phyloP scores from a whole-genome alignment of 2,888 invertebrate species.

The Allophyes oxyacanthae region DNA sequence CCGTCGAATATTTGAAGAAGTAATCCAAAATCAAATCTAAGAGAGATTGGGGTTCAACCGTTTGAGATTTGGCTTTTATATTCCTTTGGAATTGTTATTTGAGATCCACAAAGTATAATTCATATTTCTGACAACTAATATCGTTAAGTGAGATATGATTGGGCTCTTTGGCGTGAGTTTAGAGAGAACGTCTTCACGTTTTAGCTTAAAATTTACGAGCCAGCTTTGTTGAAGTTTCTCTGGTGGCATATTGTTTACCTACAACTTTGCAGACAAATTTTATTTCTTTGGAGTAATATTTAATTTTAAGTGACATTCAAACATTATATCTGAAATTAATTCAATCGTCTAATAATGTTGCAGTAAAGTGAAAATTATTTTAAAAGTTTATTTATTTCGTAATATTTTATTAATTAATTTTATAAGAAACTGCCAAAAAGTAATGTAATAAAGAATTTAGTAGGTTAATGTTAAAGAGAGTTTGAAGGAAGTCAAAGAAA shows the following conservation, averaged over 20 bases:
- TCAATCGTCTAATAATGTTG: too few relatives aligned
- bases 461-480: too few relatives aligned
- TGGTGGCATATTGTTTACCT: slow-evolving; percentile 19
- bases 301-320: neutral
- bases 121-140: slow-evolving; percentile 44
- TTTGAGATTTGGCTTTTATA: slow-evolving; percentile 37
- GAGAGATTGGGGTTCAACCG: slow-evolving; percentile 38
- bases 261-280: slow-evolving; percentile 21
- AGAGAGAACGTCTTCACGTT: slow-evolving; percentile 8
- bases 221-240: slow-evolving; percentile 21
- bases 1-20: slow-evolving; percentile 45
- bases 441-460: too few relatives aligned
- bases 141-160: slow-evolving; percentile 42
- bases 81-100: slow-evolving; percentile 35
- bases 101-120: slow-evolving; percentile 35
- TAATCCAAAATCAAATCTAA: slow-evolving; percentile 55
- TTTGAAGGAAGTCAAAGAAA: too few relatives aligned
- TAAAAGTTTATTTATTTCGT: too few relatives aligned
- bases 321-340: neutral
- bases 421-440: too few relatives aligned
- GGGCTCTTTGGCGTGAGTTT: slow-evolving; percentile 24
- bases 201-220: slow-evolving; percentile 27
- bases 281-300: slow-evolving; percentile 4
- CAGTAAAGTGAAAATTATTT: too few relatives aligned
- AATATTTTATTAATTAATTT: too few relatives aligned